Evolutionary conservation across 2,888 invertebrate genomes (phyloP).

Genomic region (Drepanosiphum platanoidis): DNA sequence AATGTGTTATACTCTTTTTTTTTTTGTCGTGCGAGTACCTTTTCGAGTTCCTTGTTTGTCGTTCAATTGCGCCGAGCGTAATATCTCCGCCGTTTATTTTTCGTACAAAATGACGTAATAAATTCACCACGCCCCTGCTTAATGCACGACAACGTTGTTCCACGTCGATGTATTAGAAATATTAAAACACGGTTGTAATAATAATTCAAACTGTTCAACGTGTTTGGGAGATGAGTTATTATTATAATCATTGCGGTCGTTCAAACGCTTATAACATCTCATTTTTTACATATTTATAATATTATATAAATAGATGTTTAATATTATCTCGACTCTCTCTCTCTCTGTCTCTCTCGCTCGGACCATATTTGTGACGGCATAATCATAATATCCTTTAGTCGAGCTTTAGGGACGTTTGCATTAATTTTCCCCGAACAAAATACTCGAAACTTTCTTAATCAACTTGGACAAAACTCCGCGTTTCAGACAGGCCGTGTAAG

Average conservation of each 20-base stretch:
- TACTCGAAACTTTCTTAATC: slow-evolving; percentile 50
- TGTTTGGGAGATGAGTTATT: neutral
- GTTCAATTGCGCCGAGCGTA: neutral
- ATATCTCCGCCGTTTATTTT: too few relatives aligned
- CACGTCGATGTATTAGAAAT: neutral
- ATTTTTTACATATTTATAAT: neutral
- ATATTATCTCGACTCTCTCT: too few relatives aligned
- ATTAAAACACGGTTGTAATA: neutral
- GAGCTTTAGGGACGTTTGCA: neutral
- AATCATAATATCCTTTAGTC: neutral
- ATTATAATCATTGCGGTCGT: too few relatives aligned
- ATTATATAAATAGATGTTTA: too few relatives aligned
- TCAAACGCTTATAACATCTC: neutral
- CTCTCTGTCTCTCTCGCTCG: neutral
- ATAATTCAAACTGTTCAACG: neutral
- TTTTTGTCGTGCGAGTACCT: neutral
- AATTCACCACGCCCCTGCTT: neutral
- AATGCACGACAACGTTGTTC: too few relatives aligned
- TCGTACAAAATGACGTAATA: neutral
- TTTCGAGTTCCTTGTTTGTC: too few relatives aligned
- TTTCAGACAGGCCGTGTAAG: slow-evolving; percentile 13
- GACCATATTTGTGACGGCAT: neutral
- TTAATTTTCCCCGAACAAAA: slow-evolving; percentile 45
- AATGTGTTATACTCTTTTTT: neutral
- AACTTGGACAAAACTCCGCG: slow-evolving; percentile 6